Conservation (phyloP, 2,888 invertebrate species). For the Incurvaria masculella region DNA sequence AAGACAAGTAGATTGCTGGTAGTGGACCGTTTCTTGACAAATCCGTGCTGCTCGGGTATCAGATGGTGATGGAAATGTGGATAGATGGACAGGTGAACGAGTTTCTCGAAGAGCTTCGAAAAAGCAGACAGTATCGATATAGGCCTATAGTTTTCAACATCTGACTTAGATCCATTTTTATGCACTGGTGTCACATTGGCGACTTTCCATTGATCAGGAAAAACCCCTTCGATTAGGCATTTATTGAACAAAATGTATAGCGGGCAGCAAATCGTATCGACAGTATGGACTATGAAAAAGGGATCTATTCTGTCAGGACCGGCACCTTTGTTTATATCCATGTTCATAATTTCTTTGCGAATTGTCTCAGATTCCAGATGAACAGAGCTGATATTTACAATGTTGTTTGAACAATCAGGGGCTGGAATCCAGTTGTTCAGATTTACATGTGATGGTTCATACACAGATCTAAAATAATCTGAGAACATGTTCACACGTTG, state of each 20-base stretch:
- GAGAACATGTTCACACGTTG: no score
- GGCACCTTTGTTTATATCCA: not conserved
- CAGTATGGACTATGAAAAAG: not conserved
- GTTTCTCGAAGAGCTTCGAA: slow-evolving; percentile 16
- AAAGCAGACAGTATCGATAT: slow-evolving; percentile 2
- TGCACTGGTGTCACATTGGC: slow-evolving; percentile 12
- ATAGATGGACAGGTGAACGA: slow-evolving; percentile 13
- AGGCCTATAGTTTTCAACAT: slow-evolving; percentile 13
- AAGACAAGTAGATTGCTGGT: not conserved
- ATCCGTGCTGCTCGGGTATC: slow-evolving; percentile 15
- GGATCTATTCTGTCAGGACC: not conserved
- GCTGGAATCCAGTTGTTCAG: no score
- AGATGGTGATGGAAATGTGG: slow-evolving; percentile 11
- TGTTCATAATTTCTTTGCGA: not conserved
- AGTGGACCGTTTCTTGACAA: slow-evolving; percentile 1
- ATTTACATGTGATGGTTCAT: no score
- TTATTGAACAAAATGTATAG: slow-evolving; percentile 3
- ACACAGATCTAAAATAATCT: no score
- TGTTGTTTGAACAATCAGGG: no score
- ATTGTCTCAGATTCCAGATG: not conserved
- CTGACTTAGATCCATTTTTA: slow-evolving; percentile 10
- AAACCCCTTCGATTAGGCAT: slow-evolving; percentile 8
- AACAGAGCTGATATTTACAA: no score
- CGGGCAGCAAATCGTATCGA: not conserved
- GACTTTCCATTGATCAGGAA: slow-evolving; percentile 13